phyloP scores from a whole-genome alignment of 1,140 invertebrate species.

The Cotesia chilonis region DNA sequence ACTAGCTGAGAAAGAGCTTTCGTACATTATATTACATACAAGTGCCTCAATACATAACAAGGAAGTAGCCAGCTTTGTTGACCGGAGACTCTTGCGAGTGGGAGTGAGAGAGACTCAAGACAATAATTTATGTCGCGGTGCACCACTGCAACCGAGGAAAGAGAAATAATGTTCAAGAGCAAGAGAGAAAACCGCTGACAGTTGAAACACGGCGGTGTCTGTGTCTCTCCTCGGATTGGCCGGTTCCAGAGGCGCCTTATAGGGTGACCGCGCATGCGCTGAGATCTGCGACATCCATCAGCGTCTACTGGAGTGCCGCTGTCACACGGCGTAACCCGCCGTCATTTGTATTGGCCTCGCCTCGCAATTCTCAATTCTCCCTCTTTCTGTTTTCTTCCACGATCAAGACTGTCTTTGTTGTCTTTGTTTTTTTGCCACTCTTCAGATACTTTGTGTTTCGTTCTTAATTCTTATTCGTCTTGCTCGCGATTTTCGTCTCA shows the following conservation, averaged over 20 bases:
- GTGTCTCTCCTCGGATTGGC: constrained; percentile 50
- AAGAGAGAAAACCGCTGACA: constrained; percentile 54
- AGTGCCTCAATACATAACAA: constrained; percentile 24
- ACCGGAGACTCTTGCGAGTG: not conserved
- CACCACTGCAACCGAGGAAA: constrained; percentile 36
- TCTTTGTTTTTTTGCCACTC: too few relatives aligned
- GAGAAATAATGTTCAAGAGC: constrained; percentile 27
- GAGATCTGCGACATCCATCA: constrained; percentile 55
- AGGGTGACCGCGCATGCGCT: constrained; percentile 62
- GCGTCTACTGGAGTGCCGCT: constrained; percentile 48
- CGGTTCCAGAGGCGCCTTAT: constrained; percentile 58
- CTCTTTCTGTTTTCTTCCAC: constrained; percentile 28
- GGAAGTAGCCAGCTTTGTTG: constrained; percentile 13
- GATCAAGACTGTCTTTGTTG: not conserved
- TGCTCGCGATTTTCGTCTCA: too few relatives aligned
- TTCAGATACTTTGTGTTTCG: too few relatives aligned
- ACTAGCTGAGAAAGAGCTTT: constrained; percentile 14
- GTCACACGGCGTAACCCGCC: constrained; percentile 45
- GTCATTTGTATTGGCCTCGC: constrained; percentile 46
- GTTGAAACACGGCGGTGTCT: constrained; percentile 58
- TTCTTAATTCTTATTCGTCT: too few relatives aligned
- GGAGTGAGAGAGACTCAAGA: not conserved
- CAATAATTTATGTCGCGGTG: constrained; percentile 39
- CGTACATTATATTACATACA: constrained; percentile 14
- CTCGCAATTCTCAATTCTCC: constrained; percentile 34